Evolutionary conservation across 2,113 vertebrate species (phyloP), one percentile per base, ranked within the genome.

Genomic region (Saccopteryx bilineata): DNA sequence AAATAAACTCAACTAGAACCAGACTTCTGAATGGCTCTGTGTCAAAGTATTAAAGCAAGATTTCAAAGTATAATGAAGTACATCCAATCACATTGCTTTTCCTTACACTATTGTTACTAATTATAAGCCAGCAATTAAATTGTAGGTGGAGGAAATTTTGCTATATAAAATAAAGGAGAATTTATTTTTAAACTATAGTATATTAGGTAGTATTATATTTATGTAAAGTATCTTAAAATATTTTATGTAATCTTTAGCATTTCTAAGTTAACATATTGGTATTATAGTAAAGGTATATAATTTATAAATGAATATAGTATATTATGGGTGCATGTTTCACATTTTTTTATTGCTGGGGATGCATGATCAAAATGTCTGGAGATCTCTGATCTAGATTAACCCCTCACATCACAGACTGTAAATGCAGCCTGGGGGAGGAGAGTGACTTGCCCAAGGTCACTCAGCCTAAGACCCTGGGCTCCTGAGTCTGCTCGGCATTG

Each of bases 1-100:
- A 97, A 94, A 82, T 50, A 90, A 93, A 92, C 56, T 69, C 78
- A 79, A 76, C 66, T 39, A 60, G 61, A 82, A 82, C 24, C 61
- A 90, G 95, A 63, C 23, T 48, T 72, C 89, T 14, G 13, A 39
- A 85, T 7, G n/a, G 61, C 63, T 88, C 50, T 2, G 9, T 61
- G 85, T 96, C 87, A 52, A 92, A 92, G 65, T 28, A 71, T 58
- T 48, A 68, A 81, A 78, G 61, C 76, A 92, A 92, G 80, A 85
- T 85, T 82, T 63, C 74, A 71, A 79, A 94, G 58, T 54, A 69
- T n/a, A 96, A 52, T 31, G 28, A 90, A 83, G 60, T 5, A 19
- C 15, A 18, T 23, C 18, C 28, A 56, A n/a, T 18, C 24, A n/a
- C 15, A 21, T 18, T 24, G 63, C 50, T 90, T 68, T 52, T 6